Evolutionary conservation across 2,113 vertebrate species (phyloP).

Genomic region (Pluvianellus socialis): DNA sequence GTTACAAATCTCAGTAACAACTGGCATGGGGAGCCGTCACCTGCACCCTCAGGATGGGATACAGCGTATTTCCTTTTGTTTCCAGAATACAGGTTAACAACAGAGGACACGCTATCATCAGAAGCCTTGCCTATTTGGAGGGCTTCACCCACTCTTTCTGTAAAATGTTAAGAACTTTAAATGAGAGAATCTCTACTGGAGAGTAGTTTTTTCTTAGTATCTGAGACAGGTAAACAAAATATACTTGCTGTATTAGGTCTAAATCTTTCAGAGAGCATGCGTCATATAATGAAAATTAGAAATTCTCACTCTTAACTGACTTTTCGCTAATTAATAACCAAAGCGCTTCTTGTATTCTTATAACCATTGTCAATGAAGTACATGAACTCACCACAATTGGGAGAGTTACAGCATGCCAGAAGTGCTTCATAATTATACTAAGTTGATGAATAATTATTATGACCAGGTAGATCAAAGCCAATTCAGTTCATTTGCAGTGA

Average conservation of each 20-base stretch:
- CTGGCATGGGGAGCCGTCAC: neutral
- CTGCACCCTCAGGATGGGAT: neutral
- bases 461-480: neutral
- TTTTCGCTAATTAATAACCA: neutral
- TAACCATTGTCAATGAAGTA: neutral
- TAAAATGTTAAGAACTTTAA: neutral
- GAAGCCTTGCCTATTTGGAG: neutral
- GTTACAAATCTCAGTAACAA: fast-evolving
- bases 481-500: neutral
- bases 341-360: neutral
- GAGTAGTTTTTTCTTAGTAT: neutral
- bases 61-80: fast-evolving
- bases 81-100: neutral
- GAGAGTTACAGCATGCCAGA: neutral
- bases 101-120: neutral
- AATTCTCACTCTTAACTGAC: neutral
- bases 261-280: neutral
- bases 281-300: neutral
- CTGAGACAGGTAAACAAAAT: neutral
- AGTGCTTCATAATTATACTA: neutral
- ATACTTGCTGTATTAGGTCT: neutral
- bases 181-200: neutral
- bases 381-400: neutral
- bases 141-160: neutral
- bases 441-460: neutral